phyloP scores from a whole-genome alignment of 2,888 invertebrate genomes.

The Odontocolon sp. region DNA sequence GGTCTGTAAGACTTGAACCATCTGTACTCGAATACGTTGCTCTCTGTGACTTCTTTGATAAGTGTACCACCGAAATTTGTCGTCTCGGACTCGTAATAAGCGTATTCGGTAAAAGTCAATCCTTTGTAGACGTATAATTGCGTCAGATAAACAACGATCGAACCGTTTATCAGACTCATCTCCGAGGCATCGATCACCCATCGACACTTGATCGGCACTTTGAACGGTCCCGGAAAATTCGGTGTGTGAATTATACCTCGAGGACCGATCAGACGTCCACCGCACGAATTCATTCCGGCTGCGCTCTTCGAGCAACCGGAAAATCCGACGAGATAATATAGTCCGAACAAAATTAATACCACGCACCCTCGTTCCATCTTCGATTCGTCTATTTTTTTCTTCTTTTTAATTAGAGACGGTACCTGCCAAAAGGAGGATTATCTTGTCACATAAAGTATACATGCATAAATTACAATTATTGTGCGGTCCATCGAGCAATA shows the following conservation, averaged over 20 bases:
- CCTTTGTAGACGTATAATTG: constrained; percentile 93
- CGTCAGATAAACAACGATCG: constrained; percentile 93
- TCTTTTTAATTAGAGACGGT: too few species aligned
- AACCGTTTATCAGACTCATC: constrained; percentile 75
- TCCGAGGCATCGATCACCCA: constrained; percentile 93
- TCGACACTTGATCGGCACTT: constrained; percentile 91
- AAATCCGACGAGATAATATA: constrained; percentile 41
- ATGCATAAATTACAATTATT: too few species aligned
- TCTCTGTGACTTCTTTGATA: constrained; percentile 87
- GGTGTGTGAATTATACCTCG: constrained; percentile 91
- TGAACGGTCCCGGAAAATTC: constrained; percentile 91
- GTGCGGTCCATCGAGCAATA: too few species aligned
- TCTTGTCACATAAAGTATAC: too few species aligned
- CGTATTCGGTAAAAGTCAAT: constrained; percentile 88
- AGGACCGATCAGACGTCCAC: constrained; percentile 85
- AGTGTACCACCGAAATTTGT: constrained; percentile 86
- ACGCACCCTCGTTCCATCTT: constrained; percentile 21
- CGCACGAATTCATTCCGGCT: constrained; percentile 81
- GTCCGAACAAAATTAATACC: constrained; percentile 23
- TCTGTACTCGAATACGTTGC: constrained; percentile 85
- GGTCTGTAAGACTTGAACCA: constrained; percentile 86
- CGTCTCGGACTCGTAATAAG: constrained; percentile 87
- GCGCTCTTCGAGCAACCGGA: constrained; percentile 26
- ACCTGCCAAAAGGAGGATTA: background rate
- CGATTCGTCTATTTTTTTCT: background rate